These are phyloP conservation scores for Apotomis turbidana DNA, from an alignment of 2,888 invertebrate genomes.

Conservation along the genomic window DNA sequence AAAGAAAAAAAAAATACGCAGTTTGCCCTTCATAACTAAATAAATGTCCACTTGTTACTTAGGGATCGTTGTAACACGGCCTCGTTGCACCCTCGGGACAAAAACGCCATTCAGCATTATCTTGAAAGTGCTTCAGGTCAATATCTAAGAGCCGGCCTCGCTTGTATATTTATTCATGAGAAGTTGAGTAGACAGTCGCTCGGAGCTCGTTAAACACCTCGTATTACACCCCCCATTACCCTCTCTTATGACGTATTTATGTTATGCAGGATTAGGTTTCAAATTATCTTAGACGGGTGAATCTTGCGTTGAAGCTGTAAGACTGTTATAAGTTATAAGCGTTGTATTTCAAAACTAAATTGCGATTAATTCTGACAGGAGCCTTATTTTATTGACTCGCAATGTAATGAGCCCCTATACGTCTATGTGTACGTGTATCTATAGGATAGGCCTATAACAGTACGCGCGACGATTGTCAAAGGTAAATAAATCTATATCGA, in stretches of 20 bases:
- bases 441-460: too few relatives aligned
- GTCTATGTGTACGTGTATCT: too few relatives aligned
- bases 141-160: constrained; percentile 42
- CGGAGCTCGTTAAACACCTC: constrained; percentile 60
- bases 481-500: too few relatives aligned
- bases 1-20: too few relatives aligned
- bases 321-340: not conserved
- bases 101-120: constrained; percentile 48
- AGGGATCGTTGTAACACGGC: not conserved
- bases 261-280: constrained; percentile 56
- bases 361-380: not conserved
- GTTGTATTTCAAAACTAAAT: not conserved
- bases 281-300: constrained; percentile 51
- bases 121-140: constrained; percentile 46
- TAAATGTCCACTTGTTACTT: not conserved
- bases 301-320: constrained; percentile 24
- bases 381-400: too few relatives aligned
- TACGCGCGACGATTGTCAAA: too few relatives aligned
- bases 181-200: constrained; percentile 50
- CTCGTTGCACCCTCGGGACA: not conserved
- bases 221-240: constrained; percentile 57
- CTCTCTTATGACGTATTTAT: constrained; percentile 61
- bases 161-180: constrained; percentile 64
- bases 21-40: too few relatives aligned
- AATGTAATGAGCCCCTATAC: too few relatives aligned